Conservation (phyloP, 2,888 invertebrate genomes). For the Campopleginae sp. region DNA sequence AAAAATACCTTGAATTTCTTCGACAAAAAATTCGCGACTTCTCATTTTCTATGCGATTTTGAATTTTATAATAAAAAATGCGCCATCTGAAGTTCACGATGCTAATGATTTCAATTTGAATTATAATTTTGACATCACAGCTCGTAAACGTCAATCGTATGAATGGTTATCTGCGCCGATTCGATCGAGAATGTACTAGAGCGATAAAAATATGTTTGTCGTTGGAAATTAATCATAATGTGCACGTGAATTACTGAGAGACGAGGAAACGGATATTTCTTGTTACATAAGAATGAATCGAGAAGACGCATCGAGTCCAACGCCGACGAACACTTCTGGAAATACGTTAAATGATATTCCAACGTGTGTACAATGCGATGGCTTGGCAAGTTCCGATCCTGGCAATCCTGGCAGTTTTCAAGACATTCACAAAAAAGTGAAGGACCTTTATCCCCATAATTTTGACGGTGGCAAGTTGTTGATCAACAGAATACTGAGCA, state of each 20-base stretch:
- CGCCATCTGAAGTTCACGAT: slow-evolving; percentile 12
- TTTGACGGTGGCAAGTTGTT: slow-evolving; percentile 79
- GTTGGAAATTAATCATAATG: neutral
- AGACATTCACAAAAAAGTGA: slow-evolving; percentile 80
- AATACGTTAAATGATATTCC: slow-evolving; percentile 39
- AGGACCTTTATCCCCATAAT: slow-evolving; percentile 78
- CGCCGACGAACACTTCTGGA: slow-evolving; percentile 31
- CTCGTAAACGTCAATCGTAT: slow-evolving; percentile 12
- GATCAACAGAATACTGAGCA: slow-evolving; percentile 76
- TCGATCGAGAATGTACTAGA: neutral
- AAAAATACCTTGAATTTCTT: neutral
- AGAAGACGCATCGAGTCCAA: slow-evolving; percentile 70
- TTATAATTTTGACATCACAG: neutral
- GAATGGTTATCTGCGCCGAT: neutral
- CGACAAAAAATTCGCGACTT: no score
- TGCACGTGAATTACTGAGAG: neutral
- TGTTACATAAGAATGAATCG: slow-evolving; percentile 72
- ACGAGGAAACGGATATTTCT: neutral
- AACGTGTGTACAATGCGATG: slow-evolving; percentile 73
- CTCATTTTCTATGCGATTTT: no score
- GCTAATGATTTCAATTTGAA: neutral
- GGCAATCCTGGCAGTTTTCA: slow-evolving; percentile 82
- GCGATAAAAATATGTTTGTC: neutral
- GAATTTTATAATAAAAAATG: neutral
- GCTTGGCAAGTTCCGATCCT: slow-evolving; percentile 71